phyloP scores from a whole-genome alignment of 2,888 invertebrate species.

The Sussaba pulchella region DNA sequence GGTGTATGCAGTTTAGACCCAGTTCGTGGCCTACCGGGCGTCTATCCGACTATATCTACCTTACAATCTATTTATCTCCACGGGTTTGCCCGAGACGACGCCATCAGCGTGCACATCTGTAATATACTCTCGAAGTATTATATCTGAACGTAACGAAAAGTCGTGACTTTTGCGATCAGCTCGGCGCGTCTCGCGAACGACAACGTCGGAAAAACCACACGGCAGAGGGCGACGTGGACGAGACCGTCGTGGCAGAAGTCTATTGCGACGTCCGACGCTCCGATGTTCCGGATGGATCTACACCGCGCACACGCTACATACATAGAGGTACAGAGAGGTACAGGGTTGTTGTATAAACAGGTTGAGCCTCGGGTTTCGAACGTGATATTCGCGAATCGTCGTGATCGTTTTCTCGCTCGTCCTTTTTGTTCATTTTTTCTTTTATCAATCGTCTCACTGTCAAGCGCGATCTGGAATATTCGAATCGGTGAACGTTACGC shows the following conservation, averaged over 20 bases:
- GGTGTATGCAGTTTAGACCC: slow-evolving; percentile 26
- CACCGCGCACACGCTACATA: too few relatives aligned
- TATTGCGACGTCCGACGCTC: slow-evolving; percentile 38
- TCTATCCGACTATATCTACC: slow-evolving; percentile 37
- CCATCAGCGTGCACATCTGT: slow-evolving; percentile 26
- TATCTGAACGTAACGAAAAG: slow-evolving; percentile 56
- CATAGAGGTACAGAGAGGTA: too few relatives aligned
- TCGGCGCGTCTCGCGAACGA: slow-evolving; percentile 11
- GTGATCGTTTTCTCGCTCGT: slow-evolving; percentile 40
- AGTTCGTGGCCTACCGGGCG: slow-evolving; percentile 46
- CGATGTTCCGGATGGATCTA: slow-evolving; percentile 35
- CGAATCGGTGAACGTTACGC: slow-evolving; percentile 11
- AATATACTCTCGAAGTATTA: slow-evolving; percentile 35
- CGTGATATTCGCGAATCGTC: slow-evolving; percentile 3
- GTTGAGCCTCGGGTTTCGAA: not conserved
- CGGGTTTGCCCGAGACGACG: slow-evolving; percentile 13
- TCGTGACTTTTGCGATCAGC: slow-evolving; percentile 53
- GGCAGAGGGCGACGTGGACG: slow-evolving; percentile 4
- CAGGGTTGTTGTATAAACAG: not conserved
- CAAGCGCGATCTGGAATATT: slow-evolving; percentile 52
- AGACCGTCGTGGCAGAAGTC: slow-evolving; percentile 8
- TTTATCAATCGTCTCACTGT: slow-evolving; percentile 36
- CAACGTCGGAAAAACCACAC: slow-evolving; percentile 30
- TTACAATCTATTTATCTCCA: slow-evolving; percentile 39
- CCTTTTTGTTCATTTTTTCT: too few relatives aligned